phyloP scores from a whole-genome alignment of 2,888 invertebrate species.

The Caradrina clavipalpis region DNA sequence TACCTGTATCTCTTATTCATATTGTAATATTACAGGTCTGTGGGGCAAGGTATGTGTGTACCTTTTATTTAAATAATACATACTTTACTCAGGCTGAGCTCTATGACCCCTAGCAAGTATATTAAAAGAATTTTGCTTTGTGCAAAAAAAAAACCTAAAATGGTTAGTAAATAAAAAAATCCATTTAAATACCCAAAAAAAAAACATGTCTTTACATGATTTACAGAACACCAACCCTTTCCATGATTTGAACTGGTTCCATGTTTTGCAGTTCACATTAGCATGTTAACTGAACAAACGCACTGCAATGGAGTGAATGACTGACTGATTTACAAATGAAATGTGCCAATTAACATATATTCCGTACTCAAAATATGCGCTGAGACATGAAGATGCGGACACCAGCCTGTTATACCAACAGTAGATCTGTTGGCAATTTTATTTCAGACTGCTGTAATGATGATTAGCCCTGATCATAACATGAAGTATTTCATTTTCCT shows the following conservation, averaged over 20 bases:
- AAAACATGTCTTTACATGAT: neutral
- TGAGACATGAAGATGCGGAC: too few relatives aligned
- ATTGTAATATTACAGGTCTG: neutral
- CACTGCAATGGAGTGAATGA: constrained; percentile 10
- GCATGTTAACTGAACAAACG: constrained; percentile 32
- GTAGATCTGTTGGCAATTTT: constrained; percentile 38
- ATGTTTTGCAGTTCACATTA: constrained; percentile 29
- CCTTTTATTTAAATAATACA: neutral
- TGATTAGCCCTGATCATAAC: constrained; percentile 55
- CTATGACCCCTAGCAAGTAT: too few relatives aligned
- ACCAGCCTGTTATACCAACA: too few relatives aligned
- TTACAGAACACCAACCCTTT: constrained; percentile 18
- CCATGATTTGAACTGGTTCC: constrained; percentile 1
- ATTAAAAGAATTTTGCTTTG: too few relatives aligned
- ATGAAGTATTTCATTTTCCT: constrained; percentile 47
- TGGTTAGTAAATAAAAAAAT: too few relatives aligned
- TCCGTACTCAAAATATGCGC: too few relatives aligned
- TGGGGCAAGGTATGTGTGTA: neutral
- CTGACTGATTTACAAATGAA: constrained; percentile 34
- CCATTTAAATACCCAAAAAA: neutral
- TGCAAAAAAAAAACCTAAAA: too few relatives aligned
- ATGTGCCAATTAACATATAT: constrained; percentile 39
- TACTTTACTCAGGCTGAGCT: too few relatives aligned
- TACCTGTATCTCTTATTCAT: neutral
- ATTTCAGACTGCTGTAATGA: constrained; percentile 37